phyloP scores from a whole-genome alignment of 2,888 invertebrate species.

The Alloscopus bannaensis region DNA sequence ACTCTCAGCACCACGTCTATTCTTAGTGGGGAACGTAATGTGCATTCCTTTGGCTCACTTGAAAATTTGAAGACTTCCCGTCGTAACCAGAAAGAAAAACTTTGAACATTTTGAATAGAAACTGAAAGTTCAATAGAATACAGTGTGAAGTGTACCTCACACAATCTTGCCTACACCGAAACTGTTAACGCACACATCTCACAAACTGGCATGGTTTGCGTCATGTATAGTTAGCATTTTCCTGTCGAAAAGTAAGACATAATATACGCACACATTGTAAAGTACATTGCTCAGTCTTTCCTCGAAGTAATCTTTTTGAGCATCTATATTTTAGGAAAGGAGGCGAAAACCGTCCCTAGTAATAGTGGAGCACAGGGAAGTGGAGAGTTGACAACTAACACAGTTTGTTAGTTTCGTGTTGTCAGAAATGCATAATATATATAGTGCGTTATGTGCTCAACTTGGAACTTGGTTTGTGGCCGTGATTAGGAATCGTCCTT shows the following conservation, averaged over 20 bases:
- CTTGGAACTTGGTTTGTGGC: too few species aligned
- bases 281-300: too few species aligned
- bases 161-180: too few species aligned
- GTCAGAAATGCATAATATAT: too few species aligned
- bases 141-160: too few species aligned
- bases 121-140: neutral
- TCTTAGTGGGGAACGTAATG: neutral
- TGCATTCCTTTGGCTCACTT: conserved; percentile 4
- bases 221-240: neutral
- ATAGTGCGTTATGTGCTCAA: too few species aligned
- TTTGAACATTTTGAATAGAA: neutral
- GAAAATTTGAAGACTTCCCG: conserved; percentile 16
- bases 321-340: too few species aligned
- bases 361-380: conserved; percentile 21
- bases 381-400: conserved; percentile 26
- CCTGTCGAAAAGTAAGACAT: conserved; percentile 1
- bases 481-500: conserved; percentile 6
- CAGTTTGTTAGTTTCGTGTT: neutral
- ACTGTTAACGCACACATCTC: too few species aligned
- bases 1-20: too few species aligned
- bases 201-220: neutral
- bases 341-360: too few species aligned
- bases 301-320: too few species aligned
- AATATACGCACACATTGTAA: too few species aligned
- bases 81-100: neutral